Evolutionary conservation across 2,113 vertebrate genomes (phyloP).

Genomic region (Ceyx melanurus): DNA sequence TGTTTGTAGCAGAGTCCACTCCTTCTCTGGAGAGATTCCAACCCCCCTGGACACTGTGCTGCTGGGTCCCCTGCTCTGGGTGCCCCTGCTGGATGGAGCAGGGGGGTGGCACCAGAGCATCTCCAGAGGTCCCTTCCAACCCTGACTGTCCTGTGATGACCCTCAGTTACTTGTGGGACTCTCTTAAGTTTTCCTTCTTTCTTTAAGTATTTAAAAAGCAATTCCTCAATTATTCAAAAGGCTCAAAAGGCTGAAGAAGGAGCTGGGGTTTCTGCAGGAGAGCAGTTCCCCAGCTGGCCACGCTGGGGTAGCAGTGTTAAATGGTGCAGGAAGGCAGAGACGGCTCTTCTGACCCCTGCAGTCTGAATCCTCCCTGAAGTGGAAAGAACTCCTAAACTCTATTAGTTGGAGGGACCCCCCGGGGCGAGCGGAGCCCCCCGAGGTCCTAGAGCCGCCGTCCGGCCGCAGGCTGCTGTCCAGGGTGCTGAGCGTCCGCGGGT

Average conservation of each 20-base stretch:
- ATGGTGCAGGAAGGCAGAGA: background rate
- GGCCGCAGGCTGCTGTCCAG: background rate
- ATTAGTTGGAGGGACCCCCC: too few species aligned
- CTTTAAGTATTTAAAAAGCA: background rate
- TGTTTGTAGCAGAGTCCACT: rapidly evolving
- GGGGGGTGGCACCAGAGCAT: background rate
- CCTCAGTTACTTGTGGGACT: too few species aligned
- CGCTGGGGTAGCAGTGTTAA: background rate
- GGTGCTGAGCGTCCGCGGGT: background rate
- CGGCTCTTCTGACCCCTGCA: background rate
- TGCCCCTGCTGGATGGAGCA: background rate
- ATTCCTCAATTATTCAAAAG: background rate
- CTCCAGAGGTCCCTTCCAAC: background rate
- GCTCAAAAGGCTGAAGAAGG: background rate
- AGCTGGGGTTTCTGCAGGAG: background rate
- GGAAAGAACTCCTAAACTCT: background rate
- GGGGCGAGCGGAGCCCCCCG: background rate
- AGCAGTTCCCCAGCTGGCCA: conserved; percentile 24
- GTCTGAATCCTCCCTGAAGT: background rate
- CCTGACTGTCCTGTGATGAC: background rate
- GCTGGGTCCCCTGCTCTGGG: background rate
- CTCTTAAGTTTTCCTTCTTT: background rate
- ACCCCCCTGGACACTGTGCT: too few species aligned
- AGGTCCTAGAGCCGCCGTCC: rapidly evolving
- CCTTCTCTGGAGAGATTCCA: too few species aligned